Evolutionary conservation across 2,888 invertebrate species (phyloP), one percentile per base, ranked within the genome.

Genomic region (Tryphoninae sp.): DNA sequence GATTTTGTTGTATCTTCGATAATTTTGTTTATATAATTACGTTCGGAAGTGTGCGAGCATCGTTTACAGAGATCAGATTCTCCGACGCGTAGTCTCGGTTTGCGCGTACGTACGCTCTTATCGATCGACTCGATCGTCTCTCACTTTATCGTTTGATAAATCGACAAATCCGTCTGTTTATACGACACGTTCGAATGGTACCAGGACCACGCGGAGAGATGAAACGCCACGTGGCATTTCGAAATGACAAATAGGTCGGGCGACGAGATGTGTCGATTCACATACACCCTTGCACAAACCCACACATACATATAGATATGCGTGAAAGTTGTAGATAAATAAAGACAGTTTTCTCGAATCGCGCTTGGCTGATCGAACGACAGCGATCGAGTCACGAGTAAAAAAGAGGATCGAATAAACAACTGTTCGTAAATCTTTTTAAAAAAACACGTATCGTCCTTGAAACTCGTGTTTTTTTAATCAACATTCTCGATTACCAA

Each of bases 301-400:
- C 33, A 33, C 4, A 33, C 33, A 2, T 6, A 33, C 33, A 33
- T 7, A 6, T 19, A 19, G 19, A 19, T 33, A 33, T 23, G 40
- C 49, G 71, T 62, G 78, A 78, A 78, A 78, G 78, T 72, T 72
- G n/a, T 4, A 58, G 33, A 72, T 40, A 59, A 65, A 78, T 65
- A 58, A 72, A 78, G 19, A 55, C 33, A 64, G 58, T 58, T 78
- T 59, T 22, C 59, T 62, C 65, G 26, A 64, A 71, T 64, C 69
- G 45, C 75, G 53, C 51, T 33, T n/a, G 11, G 13, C 58, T 59
- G 58, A 72, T 78, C 72, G 65, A 2, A 11, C 22, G 26, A 33
- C 58, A 13, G 40, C 45, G 22, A 64, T 55, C 51, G 49, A 23
- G 26, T 6, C 49, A 49, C 13, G 49, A 49, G 33, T 33, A 6